Evolutionary conservation across 2,888 invertebrate genomes (phyloP).

Genomic region (Sinhomidia bicolor): DNA sequence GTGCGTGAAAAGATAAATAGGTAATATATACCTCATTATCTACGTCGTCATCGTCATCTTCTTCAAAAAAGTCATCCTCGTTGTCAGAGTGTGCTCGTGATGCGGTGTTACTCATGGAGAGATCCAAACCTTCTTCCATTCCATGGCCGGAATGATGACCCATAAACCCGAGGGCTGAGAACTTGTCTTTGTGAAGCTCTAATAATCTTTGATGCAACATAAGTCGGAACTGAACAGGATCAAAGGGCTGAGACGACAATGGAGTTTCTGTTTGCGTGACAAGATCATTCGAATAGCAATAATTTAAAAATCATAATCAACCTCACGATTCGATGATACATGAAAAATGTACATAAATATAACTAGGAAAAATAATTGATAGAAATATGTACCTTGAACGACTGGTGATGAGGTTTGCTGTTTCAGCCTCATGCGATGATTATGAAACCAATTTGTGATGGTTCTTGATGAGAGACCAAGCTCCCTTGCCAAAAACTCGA

Average conservation of each 20-base stretch:
- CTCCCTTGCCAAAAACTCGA: conserved; percentile 96
- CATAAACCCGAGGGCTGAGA: conserved; percentile 85
- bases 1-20: too few relatives aligned
- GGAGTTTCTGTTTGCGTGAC: conserved; percentile 75
- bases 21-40: conserved; percentile 81
- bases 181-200: conserved; percentile 92
- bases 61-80: conserved; percentile 91
- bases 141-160: conserved; percentile 83
- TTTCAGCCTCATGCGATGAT: conserved; percentile 98
- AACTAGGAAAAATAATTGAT: background rate
- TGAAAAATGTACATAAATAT: background rate
- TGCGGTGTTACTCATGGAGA: conserved; percentile 88
- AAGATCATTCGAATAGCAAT: background rate
- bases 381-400: conserved; percentile 77
- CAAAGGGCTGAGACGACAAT: conserved; percentile 84
- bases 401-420: conserved; percentile 84
- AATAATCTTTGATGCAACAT: conserved; percentile 93
- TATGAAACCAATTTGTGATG: conserved; percentile 99
- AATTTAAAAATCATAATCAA: background rate
- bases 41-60: conserved; percentile 89
- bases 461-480: conserved; percentile 95
- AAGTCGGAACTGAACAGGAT: conserved; percentile 94
- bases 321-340: background rate
- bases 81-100: conserved; percentile 90
- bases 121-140: conserved; percentile 91